Evolutionary conservation across 2,797 vertebrate species (phyloP).

Genomic region (Megalops cyprinoides): DNA sequence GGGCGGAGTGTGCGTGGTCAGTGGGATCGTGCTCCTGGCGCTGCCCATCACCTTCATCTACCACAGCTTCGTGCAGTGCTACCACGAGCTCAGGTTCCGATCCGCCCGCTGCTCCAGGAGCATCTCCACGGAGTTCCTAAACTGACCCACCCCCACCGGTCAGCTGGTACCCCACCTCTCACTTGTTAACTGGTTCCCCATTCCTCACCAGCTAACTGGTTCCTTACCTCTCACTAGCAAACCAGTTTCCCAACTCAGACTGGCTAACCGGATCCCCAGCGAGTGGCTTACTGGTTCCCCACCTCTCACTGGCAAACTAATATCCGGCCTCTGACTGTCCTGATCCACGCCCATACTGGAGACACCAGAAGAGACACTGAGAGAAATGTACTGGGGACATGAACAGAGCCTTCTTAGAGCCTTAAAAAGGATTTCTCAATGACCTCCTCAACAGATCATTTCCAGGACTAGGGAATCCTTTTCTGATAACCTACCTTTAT

Average conservation of each 20-base stretch:
- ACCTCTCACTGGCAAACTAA: too few species aligned
- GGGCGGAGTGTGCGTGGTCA: slow-evolving; percentile 96
- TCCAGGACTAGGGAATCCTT: background rate
- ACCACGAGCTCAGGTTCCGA: slow-evolving; percentile 94
- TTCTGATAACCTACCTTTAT: background rate
- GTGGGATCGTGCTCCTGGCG: slow-evolving; percentile 94
- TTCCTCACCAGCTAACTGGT: too few species aligned
- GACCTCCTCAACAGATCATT: background rate
- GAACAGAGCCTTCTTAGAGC: background rate
- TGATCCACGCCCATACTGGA: background rate
- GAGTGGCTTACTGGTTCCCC: too few species aligned
- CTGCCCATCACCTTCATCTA: slow-evolving; percentile 99
- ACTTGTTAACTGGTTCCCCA: background rate
- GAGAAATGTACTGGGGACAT: background rate
- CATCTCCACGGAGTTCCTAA: slow-evolving; percentile 85
- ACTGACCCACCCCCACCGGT: slow-evolving; percentile 74
- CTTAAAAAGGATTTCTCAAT: background rate
- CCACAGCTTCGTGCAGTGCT: slow-evolving; percentile 99
- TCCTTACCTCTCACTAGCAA: too few species aligned
- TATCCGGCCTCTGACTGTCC: too few species aligned
- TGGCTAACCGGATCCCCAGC: too few species aligned
- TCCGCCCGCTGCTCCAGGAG: slow-evolving; percentile 88
- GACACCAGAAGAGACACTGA: background rate
- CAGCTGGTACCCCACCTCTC: slow-evolving; percentile 34
- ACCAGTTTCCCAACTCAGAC: too few species aligned